Evolutionary conservation across 2,113 vertebrate genomes (phyloP).

Genomic region (Tyrannus savana): DNA sequence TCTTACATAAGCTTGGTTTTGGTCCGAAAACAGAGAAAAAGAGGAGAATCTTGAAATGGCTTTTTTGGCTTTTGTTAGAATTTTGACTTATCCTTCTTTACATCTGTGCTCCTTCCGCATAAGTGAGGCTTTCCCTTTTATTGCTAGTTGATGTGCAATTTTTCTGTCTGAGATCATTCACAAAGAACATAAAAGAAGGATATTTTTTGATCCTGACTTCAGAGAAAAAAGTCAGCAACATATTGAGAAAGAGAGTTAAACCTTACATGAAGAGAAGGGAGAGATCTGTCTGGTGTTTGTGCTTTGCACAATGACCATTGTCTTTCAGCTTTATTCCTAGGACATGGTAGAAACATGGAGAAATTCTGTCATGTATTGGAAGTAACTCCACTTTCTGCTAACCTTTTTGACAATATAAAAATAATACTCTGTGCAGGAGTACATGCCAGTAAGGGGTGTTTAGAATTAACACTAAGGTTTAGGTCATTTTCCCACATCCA

Average conservation of each 20-base stretch:
- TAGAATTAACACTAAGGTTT: not conserved
- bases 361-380: not conserved
- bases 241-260: not conserved
- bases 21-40: not conserved
- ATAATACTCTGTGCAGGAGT: not conserved
- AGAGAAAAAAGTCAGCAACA: not conserved
- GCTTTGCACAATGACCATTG: not conserved
- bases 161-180: not conserved
- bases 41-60: not conserved
- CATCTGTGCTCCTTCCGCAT: not conserved
- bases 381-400: not conserved
- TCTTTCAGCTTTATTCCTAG: not conserved
- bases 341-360: not conserved
- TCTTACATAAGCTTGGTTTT: constrained; percentile 11
- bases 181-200: not conserved
- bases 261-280: not conserved
- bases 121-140: not conserved
- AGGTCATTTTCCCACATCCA: not conserved
- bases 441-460: not conserved
- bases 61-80: not conserved
- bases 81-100: not conserved
- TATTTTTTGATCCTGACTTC: constrained; percentile 26
- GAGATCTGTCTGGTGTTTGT: not conserved
- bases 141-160: not conserved
- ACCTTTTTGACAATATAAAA: not conserved